phyloP scores from a whole-genome alignment of 2,797 vertebrate genomes.

The Eptatretus atami region DNA sequence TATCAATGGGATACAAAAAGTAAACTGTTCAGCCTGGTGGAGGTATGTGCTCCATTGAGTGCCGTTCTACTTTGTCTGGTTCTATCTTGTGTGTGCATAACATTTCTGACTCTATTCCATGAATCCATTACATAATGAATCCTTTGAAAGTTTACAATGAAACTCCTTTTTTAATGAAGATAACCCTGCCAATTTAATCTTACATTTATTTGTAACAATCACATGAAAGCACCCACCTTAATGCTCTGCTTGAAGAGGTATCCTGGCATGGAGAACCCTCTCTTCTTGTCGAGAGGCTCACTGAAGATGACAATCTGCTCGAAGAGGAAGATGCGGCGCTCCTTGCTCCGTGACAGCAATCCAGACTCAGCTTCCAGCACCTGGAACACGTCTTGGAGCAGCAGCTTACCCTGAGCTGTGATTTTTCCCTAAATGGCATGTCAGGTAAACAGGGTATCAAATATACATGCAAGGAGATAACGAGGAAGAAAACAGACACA shows the following conservation, averaged over 20 bases:
- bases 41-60: too few relatives aligned
- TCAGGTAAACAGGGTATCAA: too few relatives aligned
- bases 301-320: slow-evolving; percentile 95
- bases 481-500: too few relatives aligned
- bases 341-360: slow-evolving; percentile 43
- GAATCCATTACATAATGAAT: neutral
- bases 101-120: neutral
- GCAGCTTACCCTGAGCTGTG: slow-evolving; percentile 71
- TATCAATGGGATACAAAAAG: too few relatives aligned
- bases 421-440: slow-evolving; percentile 44
- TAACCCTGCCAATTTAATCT: neutral
- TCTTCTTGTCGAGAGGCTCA: slow-evolving; percentile 81
- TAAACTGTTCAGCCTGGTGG: too few relatives aligned
- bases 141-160: neutral
- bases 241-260: slow-evolving; percentile 91
- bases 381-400: slow-evolving; percentile 81
- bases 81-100: neutral
- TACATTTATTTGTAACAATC: neutral
- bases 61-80: too few relatives aligned
- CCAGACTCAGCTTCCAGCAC: slow-evolving; percentile 46
- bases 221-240: slow-evolving; percentile 27
- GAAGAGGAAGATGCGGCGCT: slow-evolving; percentile 82
- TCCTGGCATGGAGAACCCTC: slow-evolving; percentile 66
- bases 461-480: too few relatives aligned
- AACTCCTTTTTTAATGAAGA: neutral